phyloP scores from a whole-genome alignment of 64 coral and sea anemone species.

The Pocillopora verrucosa region DNA sequence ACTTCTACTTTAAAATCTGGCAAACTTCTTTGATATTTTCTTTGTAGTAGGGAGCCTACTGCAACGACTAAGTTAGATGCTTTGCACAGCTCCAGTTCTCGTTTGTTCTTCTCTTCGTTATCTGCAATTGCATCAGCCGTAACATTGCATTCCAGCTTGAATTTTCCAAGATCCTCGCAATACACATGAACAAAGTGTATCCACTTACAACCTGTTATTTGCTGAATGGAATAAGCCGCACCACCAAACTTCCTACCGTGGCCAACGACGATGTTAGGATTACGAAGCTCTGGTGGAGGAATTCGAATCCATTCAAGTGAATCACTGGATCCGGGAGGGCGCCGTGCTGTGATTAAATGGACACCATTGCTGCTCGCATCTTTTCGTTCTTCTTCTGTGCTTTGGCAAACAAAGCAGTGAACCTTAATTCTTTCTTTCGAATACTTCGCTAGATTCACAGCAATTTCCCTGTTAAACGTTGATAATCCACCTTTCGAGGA shows the following conservation, averaged over 20 bases:
- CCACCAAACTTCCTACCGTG: constrained; percentile 44
- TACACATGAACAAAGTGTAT: constrained; percentile 39
- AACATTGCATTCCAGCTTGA: too few relatives aligned
- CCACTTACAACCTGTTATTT: constrained; percentile 17
- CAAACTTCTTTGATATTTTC: constrained; percentile 8
- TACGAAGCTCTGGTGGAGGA: neutral
- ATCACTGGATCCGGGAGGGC: neutral
- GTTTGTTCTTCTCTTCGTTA: constrained; percentile 16
- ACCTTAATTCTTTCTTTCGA: neutral
- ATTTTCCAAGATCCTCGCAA: too few relatives aligned
- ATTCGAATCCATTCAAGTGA: neutral
- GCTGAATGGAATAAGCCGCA: neutral
- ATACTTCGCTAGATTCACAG: too few relatives aligned
- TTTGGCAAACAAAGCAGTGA: constrained; percentile 25
- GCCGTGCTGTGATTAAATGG: constrained; percentile 14
- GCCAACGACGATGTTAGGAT: constrained; percentile 29
- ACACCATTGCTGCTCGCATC: neutral
- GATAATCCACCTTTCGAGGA: too few relatives aligned
- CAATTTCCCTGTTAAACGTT: too few relatives aligned
- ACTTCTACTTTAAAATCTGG: neutral
- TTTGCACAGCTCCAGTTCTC: constrained; percentile 5
- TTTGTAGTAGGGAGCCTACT: neutral
- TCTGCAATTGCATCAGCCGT: constrained; percentile 19
- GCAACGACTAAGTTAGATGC: constrained; percentile 21
- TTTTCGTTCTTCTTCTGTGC: neutral